Evolutionary conservation across 2,797 vertebrate genomes (phyloP), one percentile per base, ranked within the genome.

Genomic region (Danio jaintianensis): DNA sequence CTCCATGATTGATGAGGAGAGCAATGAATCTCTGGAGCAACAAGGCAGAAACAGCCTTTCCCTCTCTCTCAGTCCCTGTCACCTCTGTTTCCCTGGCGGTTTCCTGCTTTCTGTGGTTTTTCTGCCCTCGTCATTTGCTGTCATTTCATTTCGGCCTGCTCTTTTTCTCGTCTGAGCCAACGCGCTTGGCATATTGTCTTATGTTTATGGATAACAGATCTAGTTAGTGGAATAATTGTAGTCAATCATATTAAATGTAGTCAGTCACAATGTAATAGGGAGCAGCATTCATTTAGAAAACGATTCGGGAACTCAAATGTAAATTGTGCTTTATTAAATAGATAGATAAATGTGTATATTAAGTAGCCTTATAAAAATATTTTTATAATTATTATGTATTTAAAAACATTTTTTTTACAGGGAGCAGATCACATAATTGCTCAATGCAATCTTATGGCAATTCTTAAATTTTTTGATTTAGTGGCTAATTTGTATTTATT

Each of bases 11-110:
- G 84, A 86, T 86, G 87, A 85, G 73, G 71, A 78, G 82, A 75
- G 81, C 78, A 80, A 86, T 85, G 82, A 82, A 88, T 86, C 81
- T 84, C 82, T 43, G 56, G 80, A 81, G 85, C 84, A 86, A 85
- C 87, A 79, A 84, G 83, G 79, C 82, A 85, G 81, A 86, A 82
- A 80, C 80, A 86, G 83, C 75, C 22, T 58, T 75, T 75, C 50
- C 43, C 48, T 77, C 52, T 50, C 62, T 38, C 71, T 29, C 67
- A 78, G 74, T 69, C 53, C 15, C 50, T 53, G 62, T 80, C 68
- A 56, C 72, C 59, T 68, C 56, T 53, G 71, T 58, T 80, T 82
- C 58, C 62, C 45, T 78, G 62, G 70, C 78, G 78, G 9, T 50
- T 29, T 12, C 58, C 59, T n/a, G 43, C 66, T 40, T 59, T 20